Evolutionary conservation across 2,888 invertebrate genomes (phyloP).

Genomic region (Diarsia dahlii): DNA sequence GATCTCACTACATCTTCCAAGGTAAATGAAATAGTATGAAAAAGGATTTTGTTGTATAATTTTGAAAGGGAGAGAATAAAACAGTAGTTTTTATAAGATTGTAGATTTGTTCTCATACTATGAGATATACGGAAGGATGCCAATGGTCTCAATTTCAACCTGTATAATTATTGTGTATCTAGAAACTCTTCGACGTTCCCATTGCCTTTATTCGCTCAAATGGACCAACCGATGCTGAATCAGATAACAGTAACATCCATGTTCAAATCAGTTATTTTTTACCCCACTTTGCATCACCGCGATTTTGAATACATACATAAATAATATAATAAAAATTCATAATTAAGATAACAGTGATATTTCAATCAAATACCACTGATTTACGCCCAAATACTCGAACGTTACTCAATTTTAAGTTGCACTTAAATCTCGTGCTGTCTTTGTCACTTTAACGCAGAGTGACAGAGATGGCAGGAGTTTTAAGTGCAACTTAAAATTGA

Average conservation of each 20-base stretch:
- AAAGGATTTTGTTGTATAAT: background rate
- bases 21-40: background rate
- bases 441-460: too few relatives aligned
- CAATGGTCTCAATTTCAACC: slow-evolving; percentile 18
- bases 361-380: slow-evolving; percentile 12
- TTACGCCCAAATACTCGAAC: too few relatives aligned
- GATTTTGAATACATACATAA: background rate
- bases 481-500: too few relatives aligned
- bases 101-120: background rate
- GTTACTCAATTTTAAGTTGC: too few relatives aligned
- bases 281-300: background rate
- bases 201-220: background rate
- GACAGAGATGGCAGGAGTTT: too few relatives aligned
- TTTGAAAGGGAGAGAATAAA: too few relatives aligned
- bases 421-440: too few relatives aligned
- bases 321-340: background rate
- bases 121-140: background rate
- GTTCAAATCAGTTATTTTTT: background rate
- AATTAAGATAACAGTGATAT: background rate
- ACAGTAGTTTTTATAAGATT: background rate
- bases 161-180: background rate
- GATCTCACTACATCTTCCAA: slow-evolving; percentile 14
- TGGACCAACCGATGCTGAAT: background rate
- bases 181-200: background rate
- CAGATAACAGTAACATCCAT: background rate